Evolutionary conservation across 2,113 vertebrate species (phyloP), one percentile per base, ranked within the genome.

Genomic region (Aspidoscelis tigris): DNA sequence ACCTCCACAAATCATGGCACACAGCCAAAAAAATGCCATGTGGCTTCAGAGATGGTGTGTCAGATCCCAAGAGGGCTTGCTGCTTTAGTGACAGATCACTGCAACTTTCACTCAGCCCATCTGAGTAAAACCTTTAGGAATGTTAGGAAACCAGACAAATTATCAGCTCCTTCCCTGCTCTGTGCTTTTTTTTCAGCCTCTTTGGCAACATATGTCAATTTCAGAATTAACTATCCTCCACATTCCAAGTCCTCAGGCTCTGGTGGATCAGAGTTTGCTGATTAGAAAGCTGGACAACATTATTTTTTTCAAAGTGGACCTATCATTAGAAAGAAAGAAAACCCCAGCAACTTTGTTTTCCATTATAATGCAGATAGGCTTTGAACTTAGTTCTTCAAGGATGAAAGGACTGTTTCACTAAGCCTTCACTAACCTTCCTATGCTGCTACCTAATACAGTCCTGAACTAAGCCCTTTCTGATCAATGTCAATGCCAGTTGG

Each of bases 401-500:
- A 73, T 78, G 16, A 86, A 39, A 3, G 9, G 1, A 26, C n/a
- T 84, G 26, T 26, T 89, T 88, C 50, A n/a, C 72, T 86, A 89
- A 91, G 73, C 5, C 0, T 0, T 69, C 26, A 76, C 33, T 90
- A 86, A 70, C 75, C 2, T 87, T 55, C 8, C 4, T 77, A 80
- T 2, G 75, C 0, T 3, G 85, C 72, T 47, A 88, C 69, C 41
- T 88, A 90, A 89, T 79, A 89, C 47, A 83, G 82, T 66, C 86
- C 41, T 82, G 87, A 90, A 82, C 58, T 77, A 93, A 86, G 2
- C 14, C 12, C 2, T 89, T 89, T 86, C 82, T 88, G 89, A 50
- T 90, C 84, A 93, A 88, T 91, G 88, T 95, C 90, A 84, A 14
- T 92, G 82, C 73, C 92, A 92, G 43, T 82, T 77, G 94, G 58